Conservation (phyloP, 2,888 invertebrate species). For the Drosophila rellima region DNA sequence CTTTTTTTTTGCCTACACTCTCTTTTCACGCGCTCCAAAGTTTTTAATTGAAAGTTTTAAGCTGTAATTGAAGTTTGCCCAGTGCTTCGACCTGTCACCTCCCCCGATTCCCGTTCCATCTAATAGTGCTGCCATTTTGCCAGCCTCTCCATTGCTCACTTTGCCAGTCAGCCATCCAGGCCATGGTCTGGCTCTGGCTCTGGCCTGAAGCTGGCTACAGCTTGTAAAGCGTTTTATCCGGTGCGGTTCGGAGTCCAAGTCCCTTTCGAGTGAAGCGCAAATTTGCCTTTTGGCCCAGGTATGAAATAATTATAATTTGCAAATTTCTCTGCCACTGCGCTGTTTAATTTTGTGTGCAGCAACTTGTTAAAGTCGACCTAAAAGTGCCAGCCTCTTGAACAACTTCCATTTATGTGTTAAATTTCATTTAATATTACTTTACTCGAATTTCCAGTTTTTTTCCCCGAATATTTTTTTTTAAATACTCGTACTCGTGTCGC, state of each 20-base stretch:
- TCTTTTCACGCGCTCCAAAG: conserved; percentile 67
- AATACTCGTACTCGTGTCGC: conserved; percentile 29
- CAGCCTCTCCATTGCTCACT: conserved; percentile 65
- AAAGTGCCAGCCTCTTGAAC: conserved; percentile 52
- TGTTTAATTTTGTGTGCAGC: conserved; percentile 75
- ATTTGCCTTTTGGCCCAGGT: conserved; percentile 71
- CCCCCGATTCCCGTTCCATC: conserved; percentile 5
- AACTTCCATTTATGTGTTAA: conserved; percentile 44
- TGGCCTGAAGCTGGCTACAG: conserved; percentile 43
- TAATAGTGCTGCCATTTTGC: conserved; percentile 63
- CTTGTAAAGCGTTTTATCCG: conserved; percentile 70
- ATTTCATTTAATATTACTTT: conserved; percentile 32
- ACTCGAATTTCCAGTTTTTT: conserved; percentile 1
- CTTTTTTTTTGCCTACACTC: conserved; percentile 19
- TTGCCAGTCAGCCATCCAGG: conserved; percentile 26
- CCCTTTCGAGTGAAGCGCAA: conserved; percentile 70
- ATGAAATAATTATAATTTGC: conserved; percentile 76
- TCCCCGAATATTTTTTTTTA: conserved; percentile 5
- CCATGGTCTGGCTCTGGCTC: conserved; percentile 2
- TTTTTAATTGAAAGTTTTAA: conserved; percentile 78
- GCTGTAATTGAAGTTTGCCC: conserved; percentile 77
- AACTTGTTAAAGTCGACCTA: conserved; percentile 63
- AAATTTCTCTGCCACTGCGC: conserved; percentile 46
- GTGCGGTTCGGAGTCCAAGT: conserved; percentile 37
- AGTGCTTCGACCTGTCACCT: conserved; percentile 65